Evolutionary conservation across 2,113 vertebrate genomes (phyloP).

Genomic region (Toxotes jaculatrix): DNA sequence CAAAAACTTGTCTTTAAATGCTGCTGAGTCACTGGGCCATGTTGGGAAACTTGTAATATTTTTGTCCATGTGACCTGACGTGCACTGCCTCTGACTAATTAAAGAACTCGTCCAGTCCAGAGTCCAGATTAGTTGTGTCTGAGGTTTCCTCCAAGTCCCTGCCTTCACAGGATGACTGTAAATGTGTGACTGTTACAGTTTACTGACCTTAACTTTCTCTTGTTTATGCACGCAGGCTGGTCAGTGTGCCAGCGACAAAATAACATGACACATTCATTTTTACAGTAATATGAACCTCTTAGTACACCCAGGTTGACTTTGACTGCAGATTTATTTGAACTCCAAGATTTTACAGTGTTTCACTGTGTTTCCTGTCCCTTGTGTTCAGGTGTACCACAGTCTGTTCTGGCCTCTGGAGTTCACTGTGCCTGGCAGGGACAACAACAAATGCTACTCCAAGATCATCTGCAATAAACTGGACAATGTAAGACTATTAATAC

Average conservation of each 20-base stretch:
- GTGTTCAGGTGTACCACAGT: slow-evolving; percentile 90
- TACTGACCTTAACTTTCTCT: too few species aligned
- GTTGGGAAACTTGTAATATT: background rate
- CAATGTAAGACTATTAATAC: slow-evolving; percentile 80
- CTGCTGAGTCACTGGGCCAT: background rate
- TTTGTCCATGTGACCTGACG: background rate
- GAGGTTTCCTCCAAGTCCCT: too few species aligned
- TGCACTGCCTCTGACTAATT: background rate
- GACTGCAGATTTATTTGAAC: background rate
- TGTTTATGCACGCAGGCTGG: too few species aligned
- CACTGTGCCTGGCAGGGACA: slow-evolving; percentile 91
- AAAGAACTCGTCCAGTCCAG: background rate
- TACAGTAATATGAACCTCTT: too few species aligned
- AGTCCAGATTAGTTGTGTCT: too few species aligned
- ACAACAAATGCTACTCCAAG: slow-evolving; percentile 93
- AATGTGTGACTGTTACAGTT: too few species aligned
- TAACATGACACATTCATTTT: too few species aligned
- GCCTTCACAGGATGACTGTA: too few species aligned
- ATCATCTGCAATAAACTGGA: slow-evolving; percentile 93
- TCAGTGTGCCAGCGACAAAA: too few species aligned
- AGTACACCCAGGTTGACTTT: background rate
- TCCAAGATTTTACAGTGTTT: too few species aligned
- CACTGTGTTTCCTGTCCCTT: background rate
- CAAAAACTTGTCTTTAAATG: background rate
- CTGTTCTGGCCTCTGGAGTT: slow-evolving; percentile 97